Evolutionary conservation across 2,113 vertebrate species (phyloP).

Genomic region (Orthonyx spaldingii): DNA sequence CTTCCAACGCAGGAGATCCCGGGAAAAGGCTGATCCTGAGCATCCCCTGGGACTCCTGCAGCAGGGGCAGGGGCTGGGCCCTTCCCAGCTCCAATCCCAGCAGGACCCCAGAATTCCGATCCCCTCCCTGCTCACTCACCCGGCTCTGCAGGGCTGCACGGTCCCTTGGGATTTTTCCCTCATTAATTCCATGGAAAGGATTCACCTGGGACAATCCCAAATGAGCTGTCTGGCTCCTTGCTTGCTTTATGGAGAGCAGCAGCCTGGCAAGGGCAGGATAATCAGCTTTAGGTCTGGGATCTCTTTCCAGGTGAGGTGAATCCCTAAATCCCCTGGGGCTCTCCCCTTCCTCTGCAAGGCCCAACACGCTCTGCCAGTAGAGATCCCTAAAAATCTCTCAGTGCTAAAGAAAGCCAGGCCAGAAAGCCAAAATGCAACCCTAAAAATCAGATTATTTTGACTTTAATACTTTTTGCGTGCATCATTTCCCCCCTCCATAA

Average conservation of each 20-base stretch:
- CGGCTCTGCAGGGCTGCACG: background rate
- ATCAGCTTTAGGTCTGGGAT: background rate
- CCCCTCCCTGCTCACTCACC: background rate
- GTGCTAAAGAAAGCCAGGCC: background rate
- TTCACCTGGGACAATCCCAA: background rate
- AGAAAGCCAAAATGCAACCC: background rate
- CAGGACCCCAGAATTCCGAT: background rate
- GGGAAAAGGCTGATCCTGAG: background rate
- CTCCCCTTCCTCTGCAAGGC: background rate
- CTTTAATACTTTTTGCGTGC: background rate
- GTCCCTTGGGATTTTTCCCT: background rate
- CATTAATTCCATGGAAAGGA: background rate
- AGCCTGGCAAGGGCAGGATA: background rate
- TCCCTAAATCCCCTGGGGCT: background rate
- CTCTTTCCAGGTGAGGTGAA: background rate
- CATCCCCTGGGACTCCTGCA: fast-evolving
- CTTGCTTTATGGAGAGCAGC: background rate
- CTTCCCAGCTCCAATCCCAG: background rate
- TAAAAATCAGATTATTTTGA: background rate
- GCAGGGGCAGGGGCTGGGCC: background rate
- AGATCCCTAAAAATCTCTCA: background rate
- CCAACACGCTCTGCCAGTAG: background rate
- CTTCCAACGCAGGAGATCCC: background rate
- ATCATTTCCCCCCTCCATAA: background rate
- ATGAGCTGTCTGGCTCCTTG: background rate